Conservation (phyloP, 1,140 invertebrate species). For the Trypoxylus dichotomus region DNA sequence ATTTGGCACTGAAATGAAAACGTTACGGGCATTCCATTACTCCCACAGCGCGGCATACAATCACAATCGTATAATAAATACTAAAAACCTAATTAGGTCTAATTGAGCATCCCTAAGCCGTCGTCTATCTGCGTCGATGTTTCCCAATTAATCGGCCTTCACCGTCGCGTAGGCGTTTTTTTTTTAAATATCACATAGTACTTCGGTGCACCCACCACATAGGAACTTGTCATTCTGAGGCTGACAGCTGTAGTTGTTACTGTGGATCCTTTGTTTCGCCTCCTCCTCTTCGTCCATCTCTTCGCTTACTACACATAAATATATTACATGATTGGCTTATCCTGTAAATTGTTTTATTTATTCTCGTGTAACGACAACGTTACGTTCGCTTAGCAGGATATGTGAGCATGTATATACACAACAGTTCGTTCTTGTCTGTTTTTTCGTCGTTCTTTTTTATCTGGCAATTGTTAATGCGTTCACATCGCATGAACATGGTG, state of each 20-base stretch:
- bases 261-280: slow-evolving; percentile 7
- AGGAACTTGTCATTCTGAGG: slow-evolving; percentile 22
- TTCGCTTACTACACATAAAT: not conserved
- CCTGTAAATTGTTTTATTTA: slow-evolving; percentile 28
- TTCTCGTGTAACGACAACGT: not conserved
- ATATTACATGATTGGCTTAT: slow-evolving; percentile 30
- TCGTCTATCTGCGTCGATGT: slow-evolving; percentile 14
- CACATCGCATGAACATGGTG: not conserved
- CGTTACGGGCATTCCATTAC: not conserved
- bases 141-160: slow-evolving; percentile 14
- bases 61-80: slow-evolving; percentile 2
- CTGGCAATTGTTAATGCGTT: slow-evolving; percentile 11
- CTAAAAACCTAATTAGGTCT: slow-evolving; percentile 19
- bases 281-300: not conserved
- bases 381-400: slow-evolving; percentile 6
- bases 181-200: slow-evolving; percentile 28
- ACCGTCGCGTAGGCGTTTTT: slow-evolving; percentile 29
- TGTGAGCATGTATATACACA: not conserved
- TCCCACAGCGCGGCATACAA: not conserved
- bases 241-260: slow-evolving; percentile 1
- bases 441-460: not conserved
- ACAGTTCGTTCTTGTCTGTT: not conserved
- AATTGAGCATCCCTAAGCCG: slow-evolving; percentile 9
- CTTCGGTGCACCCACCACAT: slow-evolving; percentile 5
- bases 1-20: not conserved